Conservation (phyloP, 2,113 vertebrate species). For the Triplophysa rosa region DNA sequence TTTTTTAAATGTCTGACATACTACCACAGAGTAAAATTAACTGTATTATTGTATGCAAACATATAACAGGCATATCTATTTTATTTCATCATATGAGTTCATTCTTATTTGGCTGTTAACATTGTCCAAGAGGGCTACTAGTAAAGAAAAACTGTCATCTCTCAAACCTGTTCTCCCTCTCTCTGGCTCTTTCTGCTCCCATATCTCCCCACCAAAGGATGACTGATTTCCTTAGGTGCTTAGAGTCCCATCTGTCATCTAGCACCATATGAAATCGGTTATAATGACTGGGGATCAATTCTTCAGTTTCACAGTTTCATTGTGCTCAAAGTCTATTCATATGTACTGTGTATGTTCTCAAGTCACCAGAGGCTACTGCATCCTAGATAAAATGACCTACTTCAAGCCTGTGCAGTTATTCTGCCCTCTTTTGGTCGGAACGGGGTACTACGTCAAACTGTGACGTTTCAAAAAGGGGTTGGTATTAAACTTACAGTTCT, state of each 20-base stretch:
- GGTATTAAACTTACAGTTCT: too few species aligned
- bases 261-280: conserved; percentile 99
- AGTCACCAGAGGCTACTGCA: neutral
- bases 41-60: neutral
- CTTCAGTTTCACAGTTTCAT: conserved; percentile 52
- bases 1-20: too few species aligned
- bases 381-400: neutral
- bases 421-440: conserved; percentile 31
- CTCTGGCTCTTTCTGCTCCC: conserved; percentile 26
- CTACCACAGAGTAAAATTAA: neutral
- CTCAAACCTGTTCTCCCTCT: neutral
- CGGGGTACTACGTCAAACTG: neutral
- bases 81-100: neutral
- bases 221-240: conserved; percentile 99
- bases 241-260: conserved; percentile 91
- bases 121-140: conserved; percentile 4
- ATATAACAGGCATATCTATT: too few species aligned
- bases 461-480: neutral
- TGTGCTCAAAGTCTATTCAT: neutral
- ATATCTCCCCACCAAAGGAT: conserved; percentile 87
- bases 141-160: conserved; percentile 25
- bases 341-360: neutral
- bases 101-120: neutral
- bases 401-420: neutral
- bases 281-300: conserved; percentile 88